Conservation (phyloP, 2,113 vertebrate species). For the Elephas maximus region DNA sequence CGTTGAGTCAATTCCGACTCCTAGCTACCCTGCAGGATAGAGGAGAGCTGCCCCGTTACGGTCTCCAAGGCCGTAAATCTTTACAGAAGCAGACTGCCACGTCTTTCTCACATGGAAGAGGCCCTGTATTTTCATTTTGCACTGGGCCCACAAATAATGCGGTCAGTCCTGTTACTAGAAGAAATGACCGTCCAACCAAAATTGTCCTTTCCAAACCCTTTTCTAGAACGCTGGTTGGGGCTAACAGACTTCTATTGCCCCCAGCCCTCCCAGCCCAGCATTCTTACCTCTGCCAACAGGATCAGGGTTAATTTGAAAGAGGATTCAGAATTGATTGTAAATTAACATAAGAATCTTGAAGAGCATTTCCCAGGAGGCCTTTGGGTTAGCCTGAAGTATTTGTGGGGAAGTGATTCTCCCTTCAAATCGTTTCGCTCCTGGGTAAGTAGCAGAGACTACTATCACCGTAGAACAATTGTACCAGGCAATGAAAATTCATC, state of each 20-base stretch:
- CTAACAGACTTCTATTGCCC: background rate
- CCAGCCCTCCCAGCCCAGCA: background rate
- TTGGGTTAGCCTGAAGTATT: conserved; percentile 14
- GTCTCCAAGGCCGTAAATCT: too few species aligned
- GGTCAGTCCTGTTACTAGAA: background rate
- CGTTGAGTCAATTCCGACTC: too few species aligned
- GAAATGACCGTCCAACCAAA: background rate
- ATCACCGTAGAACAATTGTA: conserved; percentile 74
- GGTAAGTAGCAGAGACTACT: conserved; percentile 77
- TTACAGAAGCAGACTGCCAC: too few species aligned
- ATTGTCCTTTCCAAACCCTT: background rate
- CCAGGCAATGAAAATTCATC: conserved; percentile 85
- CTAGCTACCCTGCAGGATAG: too few species aligned
- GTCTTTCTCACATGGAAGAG: background rate
- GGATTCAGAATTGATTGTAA: background rate
- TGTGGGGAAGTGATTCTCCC: conserved; percentile 56
- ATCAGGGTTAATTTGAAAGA: background rate
- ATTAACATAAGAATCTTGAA: conserved; percentile 35
- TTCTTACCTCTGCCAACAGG: background rate
- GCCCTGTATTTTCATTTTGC: background rate
- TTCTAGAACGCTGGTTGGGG: background rate
- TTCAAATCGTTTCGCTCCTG: conserved; percentile 74
- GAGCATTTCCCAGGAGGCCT: conserved; percentile 7
- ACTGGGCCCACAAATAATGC: background rate
- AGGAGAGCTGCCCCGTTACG: too few species aligned